Percentiles rank a stretch among this genome's conserved stretches.
Evolutionary conservation across 2,888 invertebrate genomes (phyloP).

Genomic region (Prostheceraeus crozeri): DNA sequence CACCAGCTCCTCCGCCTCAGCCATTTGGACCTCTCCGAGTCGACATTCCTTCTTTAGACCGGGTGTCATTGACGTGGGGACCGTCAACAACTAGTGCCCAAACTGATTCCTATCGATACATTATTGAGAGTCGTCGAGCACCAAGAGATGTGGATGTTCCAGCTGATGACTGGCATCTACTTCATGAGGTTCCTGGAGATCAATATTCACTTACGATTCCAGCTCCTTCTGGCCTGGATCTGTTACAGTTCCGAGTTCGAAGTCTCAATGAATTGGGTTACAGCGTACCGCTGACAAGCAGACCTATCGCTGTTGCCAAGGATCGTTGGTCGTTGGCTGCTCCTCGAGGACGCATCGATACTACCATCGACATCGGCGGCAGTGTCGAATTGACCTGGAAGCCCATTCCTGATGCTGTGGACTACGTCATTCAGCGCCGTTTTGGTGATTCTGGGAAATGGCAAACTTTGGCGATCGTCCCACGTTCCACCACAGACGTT

Average conservation of each 20-base stretch:
- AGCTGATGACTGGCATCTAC: not conserved
- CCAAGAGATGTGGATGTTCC: constrained; percentile 6
- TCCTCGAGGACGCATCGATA: not conserved
- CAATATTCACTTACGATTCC: no score
- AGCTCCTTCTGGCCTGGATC: no score
- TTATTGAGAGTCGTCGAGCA: no score
- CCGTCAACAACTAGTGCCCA: no score
- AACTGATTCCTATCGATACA: no score
- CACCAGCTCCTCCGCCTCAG: not conserved
- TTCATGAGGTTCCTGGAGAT: not conserved
- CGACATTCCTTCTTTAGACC: no score
- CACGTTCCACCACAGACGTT: no score
- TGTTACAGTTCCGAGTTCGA: constrained; percentile 28
- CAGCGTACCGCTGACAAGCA: constrained; percentile 24
- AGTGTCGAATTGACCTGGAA: constrained; percentile 3
- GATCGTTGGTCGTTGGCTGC: not conserved
- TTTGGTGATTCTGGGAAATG: not conserved
- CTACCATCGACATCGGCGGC: not conserved
- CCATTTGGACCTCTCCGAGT: not conserved
- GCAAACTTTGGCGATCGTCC: not conserved
- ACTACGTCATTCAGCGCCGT: constrained; percentile 16
- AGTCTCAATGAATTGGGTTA: constrained; percentile 15
- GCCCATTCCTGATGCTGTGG: not conserved
- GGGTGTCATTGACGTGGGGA: no score
- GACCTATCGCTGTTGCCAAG: not conserved